A percentile compares a stretch with the other conserved stretches of the same genome.
Conservation (phyloP, 1,140 invertebrate species). For the Caenorhabditis brenneri region DNA sequence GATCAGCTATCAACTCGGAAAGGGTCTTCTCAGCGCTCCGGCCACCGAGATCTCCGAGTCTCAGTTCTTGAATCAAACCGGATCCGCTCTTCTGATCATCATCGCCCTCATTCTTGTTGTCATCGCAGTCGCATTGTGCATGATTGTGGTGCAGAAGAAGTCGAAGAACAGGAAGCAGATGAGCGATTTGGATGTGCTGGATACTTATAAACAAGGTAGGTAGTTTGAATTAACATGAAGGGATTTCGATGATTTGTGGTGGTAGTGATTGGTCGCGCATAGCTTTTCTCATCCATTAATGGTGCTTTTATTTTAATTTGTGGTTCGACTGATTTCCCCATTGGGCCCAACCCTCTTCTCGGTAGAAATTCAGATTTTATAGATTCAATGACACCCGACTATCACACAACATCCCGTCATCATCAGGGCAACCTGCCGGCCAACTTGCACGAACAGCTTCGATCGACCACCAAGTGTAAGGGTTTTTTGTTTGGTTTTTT, state of each 20-base stretch:
- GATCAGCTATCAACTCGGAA: conserved; percentile 26
- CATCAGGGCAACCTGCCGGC: too few species aligned
- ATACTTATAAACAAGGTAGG: conserved; percentile 70
- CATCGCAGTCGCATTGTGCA: conserved; percentile 2
- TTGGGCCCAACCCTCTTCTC: neutral
- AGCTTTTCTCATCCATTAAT: too few species aligned
- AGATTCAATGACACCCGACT: conserved; percentile 59
- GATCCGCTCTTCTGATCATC: neutral
- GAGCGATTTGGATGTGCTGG: conserved; percentile 67
- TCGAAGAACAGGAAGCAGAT: conserved; percentile 65
- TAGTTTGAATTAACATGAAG: too few species aligned
- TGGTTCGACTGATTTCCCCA: neutral
- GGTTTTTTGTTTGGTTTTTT: conserved; percentile 36
- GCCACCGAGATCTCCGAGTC: neutral
- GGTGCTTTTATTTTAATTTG: too few species aligned
- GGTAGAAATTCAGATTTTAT: neutral
- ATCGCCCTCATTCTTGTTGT: neutral
- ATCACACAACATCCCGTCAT: conserved; percentile 13
- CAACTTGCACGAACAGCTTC: conserved; percentile 10
- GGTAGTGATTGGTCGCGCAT: neutral
- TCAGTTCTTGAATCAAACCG: neutral
- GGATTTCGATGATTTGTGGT: neutral
- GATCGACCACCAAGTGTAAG: conserved; percentile 29
- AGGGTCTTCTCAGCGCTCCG: neutral
- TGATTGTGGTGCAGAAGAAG: conserved; percentile 34